phyloP scores from a whole-genome alignment of 2,113 vertebrate species.

The Pangasianodon hypophthalmus region DNA sequence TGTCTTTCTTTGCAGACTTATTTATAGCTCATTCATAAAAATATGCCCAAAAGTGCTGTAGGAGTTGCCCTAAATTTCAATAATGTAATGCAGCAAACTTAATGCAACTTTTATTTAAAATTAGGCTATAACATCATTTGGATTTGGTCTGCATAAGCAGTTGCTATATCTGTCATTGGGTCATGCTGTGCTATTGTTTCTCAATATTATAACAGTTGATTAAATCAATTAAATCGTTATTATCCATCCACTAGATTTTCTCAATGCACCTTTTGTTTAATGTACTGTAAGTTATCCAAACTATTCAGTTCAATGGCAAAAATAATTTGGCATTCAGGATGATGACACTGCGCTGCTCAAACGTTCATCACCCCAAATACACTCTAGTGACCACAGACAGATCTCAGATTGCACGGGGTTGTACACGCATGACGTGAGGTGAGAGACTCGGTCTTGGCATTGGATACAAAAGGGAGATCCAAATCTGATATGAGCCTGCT shows the following conservation, averaged over 20 bases:
- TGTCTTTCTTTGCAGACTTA: background rate
- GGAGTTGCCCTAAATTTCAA: background rate
- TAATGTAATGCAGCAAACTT: background rate
- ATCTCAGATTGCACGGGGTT: background rate
- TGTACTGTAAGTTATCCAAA: background rate
- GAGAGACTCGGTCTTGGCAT: background rate
- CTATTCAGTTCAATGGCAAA: background rate
- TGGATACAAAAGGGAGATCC: background rate
- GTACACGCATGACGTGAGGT: background rate
- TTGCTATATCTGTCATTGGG: background rate
- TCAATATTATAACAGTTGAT: background rate
- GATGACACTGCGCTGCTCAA: background rate
- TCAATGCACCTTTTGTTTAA: background rate
- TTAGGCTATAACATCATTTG: background rate
- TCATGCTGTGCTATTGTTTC: background rate
- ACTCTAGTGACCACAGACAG: background rate
- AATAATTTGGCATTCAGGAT: background rate
- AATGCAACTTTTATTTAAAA: background rate
- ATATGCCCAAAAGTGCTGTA: background rate
- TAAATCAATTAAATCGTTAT: background rate
- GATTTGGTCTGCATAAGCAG: background rate
- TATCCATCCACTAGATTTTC: background rate
- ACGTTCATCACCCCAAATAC: background rate
- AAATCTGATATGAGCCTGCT: background rate
- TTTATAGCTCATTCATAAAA: background rate